These are phyloP conservation scores for Brachypalpus laphriformis DNA, from an alignment of 2,888 invertebrate species.

Conservation along the genomic window DNA sequence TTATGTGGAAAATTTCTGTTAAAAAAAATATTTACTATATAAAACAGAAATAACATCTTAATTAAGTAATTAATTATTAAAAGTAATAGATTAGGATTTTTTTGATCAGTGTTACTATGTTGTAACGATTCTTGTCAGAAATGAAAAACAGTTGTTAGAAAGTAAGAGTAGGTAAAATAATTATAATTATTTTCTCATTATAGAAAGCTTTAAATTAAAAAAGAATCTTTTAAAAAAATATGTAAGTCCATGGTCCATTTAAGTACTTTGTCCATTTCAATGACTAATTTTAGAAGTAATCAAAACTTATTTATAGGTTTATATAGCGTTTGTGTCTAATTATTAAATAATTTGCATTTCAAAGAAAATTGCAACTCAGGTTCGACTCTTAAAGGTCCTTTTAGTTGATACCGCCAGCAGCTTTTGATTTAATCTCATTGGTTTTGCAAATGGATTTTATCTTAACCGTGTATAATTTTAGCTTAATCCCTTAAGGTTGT, in stretches of 20 bases:
- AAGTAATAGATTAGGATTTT: conserved; percentile 30
- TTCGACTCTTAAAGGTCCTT: too few relatives aligned
- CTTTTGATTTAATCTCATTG: too few relatives aligned
- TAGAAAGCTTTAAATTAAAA: conserved; percentile 48
- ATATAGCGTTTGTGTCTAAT: neutral
- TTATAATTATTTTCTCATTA: conserved; percentile 13
- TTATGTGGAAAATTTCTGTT: neutral
- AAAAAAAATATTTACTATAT: conserved; percentile 16
- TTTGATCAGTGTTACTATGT: conserved; percentile 49
- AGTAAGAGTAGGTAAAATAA: conserved; percentile 5
- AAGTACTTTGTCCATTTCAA: conserved; percentile 5
- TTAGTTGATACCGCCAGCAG: too few relatives aligned
- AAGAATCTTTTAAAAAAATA: neutral
- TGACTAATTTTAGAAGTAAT: neutral
- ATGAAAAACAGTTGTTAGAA: conserved; percentile 2
- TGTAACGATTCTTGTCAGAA: conserved; percentile 21
- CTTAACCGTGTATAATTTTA: too few relatives aligned
- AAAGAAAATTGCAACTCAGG: neutral
- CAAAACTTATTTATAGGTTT: neutral
- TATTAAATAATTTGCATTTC: neutral
- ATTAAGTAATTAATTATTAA: neutral
- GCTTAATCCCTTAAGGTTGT: too few relatives aligned
- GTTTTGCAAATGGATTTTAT: too few relatives aligned
- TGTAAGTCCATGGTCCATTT: neutral
- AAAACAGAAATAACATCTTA: conserved; percentile 18